These are phyloP conservation scores for Sarcoramphus papa DNA, from an alignment of 2,797 vertebrate species.

Conservation along the genomic window DNA sequence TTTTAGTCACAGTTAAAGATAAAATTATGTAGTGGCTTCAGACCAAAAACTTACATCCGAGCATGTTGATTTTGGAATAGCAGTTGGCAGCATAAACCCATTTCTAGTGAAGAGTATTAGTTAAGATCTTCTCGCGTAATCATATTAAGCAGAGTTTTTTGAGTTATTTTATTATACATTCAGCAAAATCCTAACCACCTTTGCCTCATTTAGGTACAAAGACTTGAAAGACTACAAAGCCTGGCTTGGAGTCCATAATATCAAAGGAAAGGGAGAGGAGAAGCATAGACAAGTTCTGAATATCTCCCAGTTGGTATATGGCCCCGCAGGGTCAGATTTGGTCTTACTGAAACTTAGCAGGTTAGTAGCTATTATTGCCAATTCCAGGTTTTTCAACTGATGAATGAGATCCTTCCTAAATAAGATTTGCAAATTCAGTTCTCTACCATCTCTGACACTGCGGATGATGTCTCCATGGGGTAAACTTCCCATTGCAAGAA, in stretches of 20 bases:
- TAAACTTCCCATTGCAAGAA: neutral
- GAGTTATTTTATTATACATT: neutral
- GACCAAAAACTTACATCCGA: neutral
- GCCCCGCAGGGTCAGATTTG: conserved; percentile 89
- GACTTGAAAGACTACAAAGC: conserved; percentile 92
- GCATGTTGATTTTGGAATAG: conserved; percentile 36
- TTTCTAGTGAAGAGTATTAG: neutral
- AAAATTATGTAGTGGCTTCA: conserved; percentile 1
- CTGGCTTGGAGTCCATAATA: conserved; percentile 89
- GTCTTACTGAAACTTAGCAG: conserved; percentile 88
- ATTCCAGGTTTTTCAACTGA: neutral
- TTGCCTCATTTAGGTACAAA: conserved; percentile 78
- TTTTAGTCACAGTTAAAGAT: neutral
- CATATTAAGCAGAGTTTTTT: neutral
- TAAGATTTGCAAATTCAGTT: neutral
- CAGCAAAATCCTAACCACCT: neutral
- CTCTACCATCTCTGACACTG: neutral
- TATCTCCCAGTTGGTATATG: conserved; percentile 91
- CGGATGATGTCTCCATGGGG: neutral
- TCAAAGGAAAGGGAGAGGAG: conserved; percentile 81
- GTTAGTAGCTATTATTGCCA: conserved; percentile 69
- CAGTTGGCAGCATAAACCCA: neutral
- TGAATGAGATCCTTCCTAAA: neutral
- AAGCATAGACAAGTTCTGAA: conserved; percentile 85
- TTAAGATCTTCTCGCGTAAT: conserved; percentile 19